phyloP scores from a whole-genome alignment of 2,888 invertebrate species.

The Nycteola revayana region DNA sequence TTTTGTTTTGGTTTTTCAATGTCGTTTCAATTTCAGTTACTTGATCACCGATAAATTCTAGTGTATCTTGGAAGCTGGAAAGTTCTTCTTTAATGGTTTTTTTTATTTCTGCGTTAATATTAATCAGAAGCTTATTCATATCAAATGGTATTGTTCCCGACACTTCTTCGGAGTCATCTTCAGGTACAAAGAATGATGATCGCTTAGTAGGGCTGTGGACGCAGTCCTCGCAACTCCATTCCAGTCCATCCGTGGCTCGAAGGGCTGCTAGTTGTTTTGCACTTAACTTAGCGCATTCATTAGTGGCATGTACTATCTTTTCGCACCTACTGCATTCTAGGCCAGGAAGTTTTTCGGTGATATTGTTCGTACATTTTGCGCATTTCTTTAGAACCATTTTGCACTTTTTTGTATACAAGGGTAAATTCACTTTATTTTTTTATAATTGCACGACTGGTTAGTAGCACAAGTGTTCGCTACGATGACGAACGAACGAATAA shows the following conservation, averaged over 20 bases:
- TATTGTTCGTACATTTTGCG: background rate
- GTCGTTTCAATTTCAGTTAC: no score
- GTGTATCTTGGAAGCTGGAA: no score
- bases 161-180: slow-evolving; percentile 2
- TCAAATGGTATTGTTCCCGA: background rate
- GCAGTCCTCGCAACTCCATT: slow-evolving; percentile 7
- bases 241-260: slow-evolving; percentile 1
- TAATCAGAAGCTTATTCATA: slow-evolving; percentile 1
- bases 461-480: no score
- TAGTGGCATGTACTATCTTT: slow-evolving; percentile 1
- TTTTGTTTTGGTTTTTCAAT: background rate
- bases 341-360: slow-evolving; percentile 1
- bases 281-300: background rate
- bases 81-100: slow-evolving; percentile 2
- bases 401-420: no score
- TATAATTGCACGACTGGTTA: no score
- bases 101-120: slow-evolving; percentile 2
- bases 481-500: no score
- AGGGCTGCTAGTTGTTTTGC: slow-evolving; percentile 2
- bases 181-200: slow-evolving; percentile 6
- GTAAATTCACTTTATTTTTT: no score
- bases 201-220: background rate
- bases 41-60: no score
- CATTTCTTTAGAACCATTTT: slow-evolving; percentile 4
- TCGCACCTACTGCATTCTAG: slow-evolving; percentile 3